Conservation (phyloP, 2,888 invertebrate genomes). For the Watsonalla cultraria region DNA sequence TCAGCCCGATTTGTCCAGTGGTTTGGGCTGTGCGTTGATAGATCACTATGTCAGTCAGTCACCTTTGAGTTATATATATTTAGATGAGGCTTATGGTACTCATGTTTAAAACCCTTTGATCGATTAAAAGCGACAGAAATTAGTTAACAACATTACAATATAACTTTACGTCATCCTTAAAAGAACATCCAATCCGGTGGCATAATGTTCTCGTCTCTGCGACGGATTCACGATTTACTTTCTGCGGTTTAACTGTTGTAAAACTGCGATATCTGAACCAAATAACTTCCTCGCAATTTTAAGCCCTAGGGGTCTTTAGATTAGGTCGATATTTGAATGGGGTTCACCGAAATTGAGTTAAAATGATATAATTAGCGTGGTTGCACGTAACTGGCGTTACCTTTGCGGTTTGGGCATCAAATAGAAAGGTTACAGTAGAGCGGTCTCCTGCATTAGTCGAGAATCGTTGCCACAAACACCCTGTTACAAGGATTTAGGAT, state of each 20-base stretch:
- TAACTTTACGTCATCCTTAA: background rate
- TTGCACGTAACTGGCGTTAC: slow-evolving; percentile 40
- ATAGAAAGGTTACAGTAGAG: too few relatives aligned
- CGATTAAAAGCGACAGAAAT: too few relatives aligned
- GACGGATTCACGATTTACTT: slow-evolving; percentile 54
- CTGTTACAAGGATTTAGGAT: too few relatives aligned
- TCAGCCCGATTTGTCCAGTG: too few relatives aligned
- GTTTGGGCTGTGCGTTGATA: too few relatives aligned
- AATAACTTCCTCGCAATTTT: background rate
- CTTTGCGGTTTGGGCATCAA: slow-evolving; percentile 31
- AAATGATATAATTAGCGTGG: slow-evolving; percentile 58
- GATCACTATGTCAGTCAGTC: too few relatives aligned
- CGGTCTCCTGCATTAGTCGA: background rate
- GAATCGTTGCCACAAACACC: too few relatives aligned
- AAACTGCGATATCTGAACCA: slow-evolving; percentile 26
- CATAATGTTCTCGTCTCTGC: slow-evolving; percentile 39
- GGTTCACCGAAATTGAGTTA: slow-evolving; percentile 24
- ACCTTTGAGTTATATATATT: too few relatives aligned
- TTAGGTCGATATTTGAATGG: slow-evolving; percentile 22
- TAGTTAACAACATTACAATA: slow-evolving; percentile 14
- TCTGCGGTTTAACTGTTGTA: slow-evolving; percentile 50
- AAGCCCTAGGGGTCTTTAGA: slow-evolving; percentile 9
- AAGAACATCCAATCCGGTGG: slow-evolving; percentile 37
- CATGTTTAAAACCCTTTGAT: too few relatives aligned
- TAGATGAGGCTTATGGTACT: too few relatives aligned